phyloP scores from a whole-genome alignment of 2,113 vertebrate species.

The Bucco capensis region DNA sequence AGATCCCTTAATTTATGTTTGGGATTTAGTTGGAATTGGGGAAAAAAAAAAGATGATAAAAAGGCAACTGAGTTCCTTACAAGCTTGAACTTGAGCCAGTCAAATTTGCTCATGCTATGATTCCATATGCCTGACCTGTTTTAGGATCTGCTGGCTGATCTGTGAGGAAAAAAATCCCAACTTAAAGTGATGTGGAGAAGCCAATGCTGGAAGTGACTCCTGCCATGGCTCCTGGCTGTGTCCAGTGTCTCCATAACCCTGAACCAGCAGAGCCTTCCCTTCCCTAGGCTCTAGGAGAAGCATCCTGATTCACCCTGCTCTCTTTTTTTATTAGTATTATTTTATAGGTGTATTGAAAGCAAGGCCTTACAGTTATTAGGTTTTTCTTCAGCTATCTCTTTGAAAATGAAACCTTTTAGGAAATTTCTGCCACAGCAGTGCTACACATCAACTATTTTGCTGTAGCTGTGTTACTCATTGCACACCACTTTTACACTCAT shows the following conservation, averaged over 20 bases:
- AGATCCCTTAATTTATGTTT: not conserved
- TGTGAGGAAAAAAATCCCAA: not conserved
- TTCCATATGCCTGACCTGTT: conserved; percentile 45
- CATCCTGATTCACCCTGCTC: not conserved
- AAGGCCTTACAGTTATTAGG: not conserved
- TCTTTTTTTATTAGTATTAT: not conserved
- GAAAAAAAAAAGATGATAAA: not conserved
- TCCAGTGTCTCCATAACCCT: accelerated
- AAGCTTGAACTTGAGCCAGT: not conserved
- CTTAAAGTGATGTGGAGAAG: not conserved
- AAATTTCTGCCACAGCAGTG: conserved; percentile 55
- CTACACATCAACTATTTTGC: conserved; percentile 52
- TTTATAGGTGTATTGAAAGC: not conserved
- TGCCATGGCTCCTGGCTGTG: accelerated
- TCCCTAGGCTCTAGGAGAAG: not conserved
- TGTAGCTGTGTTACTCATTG: conserved; percentile 19
- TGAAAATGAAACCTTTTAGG: conserved; percentile 50
- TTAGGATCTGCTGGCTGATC: not conserved
- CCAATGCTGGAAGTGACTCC: not conserved
- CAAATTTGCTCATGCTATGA: not conserved
- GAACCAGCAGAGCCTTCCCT: not conserved
- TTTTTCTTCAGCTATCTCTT: not conserved
- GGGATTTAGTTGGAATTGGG: not conserved
- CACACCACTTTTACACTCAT: not conserved
- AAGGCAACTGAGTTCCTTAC: not conserved